Evolutionary conservation across 2,888 invertebrate genomes (phyloP), one percentile per base, ranked within the genome.

Genomic region (Caenorhabditis sp.): DNA sequence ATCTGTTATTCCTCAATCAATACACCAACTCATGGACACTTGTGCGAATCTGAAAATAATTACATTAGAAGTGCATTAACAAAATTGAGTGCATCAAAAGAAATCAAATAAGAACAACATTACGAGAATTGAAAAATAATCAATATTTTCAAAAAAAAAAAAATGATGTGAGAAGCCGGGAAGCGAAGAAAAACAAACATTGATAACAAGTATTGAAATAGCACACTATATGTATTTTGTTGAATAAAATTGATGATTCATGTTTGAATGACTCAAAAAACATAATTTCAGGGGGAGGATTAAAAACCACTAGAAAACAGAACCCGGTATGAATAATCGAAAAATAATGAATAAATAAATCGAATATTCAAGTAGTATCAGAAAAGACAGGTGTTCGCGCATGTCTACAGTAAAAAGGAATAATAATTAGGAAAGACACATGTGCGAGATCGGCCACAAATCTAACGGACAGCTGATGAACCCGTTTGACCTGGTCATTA

Each of bases 381-480:
- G 21, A 23, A 23, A 8, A 23, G 51, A 23, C 51, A 51, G 51
- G 51, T 51, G 51, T 51, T 51, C 51, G 51, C 43, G 43, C 43
- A 43, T 17, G 51, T 51, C 4, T 51, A 51, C 23, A 23, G 51
- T 51, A 51, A 23, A n/a, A 21, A 21, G 51, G 51, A 23, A 23
- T 23, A 51, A 66, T 66, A 70, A 70, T 70, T 70, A 70, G 62
- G 66, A 43, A 17, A 43, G 49, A 51, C 61, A 43, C 66, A 66
- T 57, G 59, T 60, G 63, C 21, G 36, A 43, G n/a, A 53, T 59
- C 53, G 26, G 63, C 59, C 61, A 66, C 66, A 31, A 31, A 57
- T 51, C 57, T 66, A 55, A 21, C 23, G 26, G 71, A 63, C 71
- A 71, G 71, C 66, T 71, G 71, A 71, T 66, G 71, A 71, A 71